phyloP scores from a whole-genome alignment of 2,113 vertebrate genomes.

The Meleagris gallopavo region DNA sequence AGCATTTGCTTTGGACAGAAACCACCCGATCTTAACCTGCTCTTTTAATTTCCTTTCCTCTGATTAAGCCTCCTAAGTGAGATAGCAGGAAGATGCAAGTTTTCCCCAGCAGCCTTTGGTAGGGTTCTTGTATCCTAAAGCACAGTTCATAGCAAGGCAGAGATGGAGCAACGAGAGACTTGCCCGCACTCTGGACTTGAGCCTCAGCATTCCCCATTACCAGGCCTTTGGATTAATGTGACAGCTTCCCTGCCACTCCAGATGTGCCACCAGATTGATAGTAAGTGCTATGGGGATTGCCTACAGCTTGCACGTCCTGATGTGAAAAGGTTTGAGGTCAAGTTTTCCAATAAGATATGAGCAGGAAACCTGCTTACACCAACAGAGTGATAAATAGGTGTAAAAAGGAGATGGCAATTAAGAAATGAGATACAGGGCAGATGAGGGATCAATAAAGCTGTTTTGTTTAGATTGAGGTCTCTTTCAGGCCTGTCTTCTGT shows the following conservation, averaged over 20 bases:
- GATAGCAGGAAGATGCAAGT: neutral
- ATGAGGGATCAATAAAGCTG: slow-evolving; percentile 23
- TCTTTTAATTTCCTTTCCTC: neutral
- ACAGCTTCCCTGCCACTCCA: neutral
- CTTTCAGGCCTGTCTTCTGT: slow-evolving; percentile 22
- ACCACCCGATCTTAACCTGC: neutral
- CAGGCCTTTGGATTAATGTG: fast-evolving
- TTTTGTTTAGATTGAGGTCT: slow-evolving; percentile 53
- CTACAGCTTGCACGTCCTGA: neutral
- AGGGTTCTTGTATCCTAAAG: neutral
- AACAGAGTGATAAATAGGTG: neutral
- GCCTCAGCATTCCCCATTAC: fast-evolving
- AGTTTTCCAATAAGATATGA: neutral
- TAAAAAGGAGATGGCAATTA: neutral
- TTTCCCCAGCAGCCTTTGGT: neutral
- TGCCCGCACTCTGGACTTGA: fast-evolving
- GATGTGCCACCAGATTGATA: fast-evolving
- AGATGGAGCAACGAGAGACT: neutral
- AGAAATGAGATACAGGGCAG: neutral
- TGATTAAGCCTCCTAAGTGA: fast-evolving
- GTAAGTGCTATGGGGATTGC: fast-evolving
- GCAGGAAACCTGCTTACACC: neutral
- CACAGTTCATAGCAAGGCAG: neutral
- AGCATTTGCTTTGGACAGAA: neutral
- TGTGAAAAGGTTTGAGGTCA: neutral